A percentile compares a stretch with the other conserved stretches of the same genome.
Evolutionary conservation across 2,888 invertebrate genomes (phyloP).

Genomic region (Melinaea marsaeus): DNA sequence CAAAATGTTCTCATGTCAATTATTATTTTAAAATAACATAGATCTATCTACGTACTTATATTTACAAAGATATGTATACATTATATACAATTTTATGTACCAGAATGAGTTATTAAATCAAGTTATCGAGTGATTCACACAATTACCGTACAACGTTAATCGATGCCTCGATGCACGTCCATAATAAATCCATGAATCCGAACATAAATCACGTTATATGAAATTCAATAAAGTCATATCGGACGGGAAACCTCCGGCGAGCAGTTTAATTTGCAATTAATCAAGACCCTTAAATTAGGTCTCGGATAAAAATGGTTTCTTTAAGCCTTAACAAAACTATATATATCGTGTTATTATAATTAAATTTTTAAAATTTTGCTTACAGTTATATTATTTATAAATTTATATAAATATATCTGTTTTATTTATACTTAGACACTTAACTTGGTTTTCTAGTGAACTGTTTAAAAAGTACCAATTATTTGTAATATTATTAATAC

Average conservation of each 20-base stretch:
- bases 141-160: conserved; percentile 23
- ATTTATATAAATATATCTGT: background rate
- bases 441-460: too few species aligned
- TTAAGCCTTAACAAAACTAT: conserved; percentile 31
- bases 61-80: too few species aligned
- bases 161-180: conserved; percentile 24
- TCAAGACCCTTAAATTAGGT: conserved; percentile 70
- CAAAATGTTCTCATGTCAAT: too few species aligned
- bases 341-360: background rate
- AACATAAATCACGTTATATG: conserved; percentile 68
- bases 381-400: conserved; percentile 2
- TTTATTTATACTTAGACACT: too few species aligned
- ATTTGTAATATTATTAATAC: background rate
- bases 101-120: conserved; percentile 4
- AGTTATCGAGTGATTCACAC: conserved; percentile 10
- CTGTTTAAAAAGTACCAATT: too few species aligned
- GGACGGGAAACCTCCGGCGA: conserved; percentile 62
- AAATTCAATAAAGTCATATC: conserved; percentile 77
- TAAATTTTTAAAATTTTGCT: background rate
- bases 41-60: too few species aligned
- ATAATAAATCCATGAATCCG: conserved; percentile 67
- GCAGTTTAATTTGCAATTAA: conserved; percentile 76
- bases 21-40: too few species aligned
- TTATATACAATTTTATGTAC: background rate
- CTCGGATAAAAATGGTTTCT: conserved; percentile 57